Conservation (phyloP, 2,113 vertebrate species). For the Orycteropus afer region DNA sequence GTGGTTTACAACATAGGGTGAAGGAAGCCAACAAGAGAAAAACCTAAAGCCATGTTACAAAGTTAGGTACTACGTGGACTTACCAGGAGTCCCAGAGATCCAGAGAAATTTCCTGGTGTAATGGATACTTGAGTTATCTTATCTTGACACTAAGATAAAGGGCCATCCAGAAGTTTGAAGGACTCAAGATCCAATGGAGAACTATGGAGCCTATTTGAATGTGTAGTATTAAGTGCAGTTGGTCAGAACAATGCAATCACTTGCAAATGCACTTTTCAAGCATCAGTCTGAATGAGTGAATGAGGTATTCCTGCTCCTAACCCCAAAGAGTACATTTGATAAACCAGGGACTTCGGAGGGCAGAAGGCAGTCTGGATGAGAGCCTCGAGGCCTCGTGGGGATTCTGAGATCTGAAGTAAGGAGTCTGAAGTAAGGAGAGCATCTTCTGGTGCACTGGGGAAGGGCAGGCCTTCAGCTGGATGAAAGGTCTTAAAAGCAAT, state of each 20-base stretch:
- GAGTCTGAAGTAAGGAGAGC: background rate
- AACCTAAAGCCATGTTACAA: background rate
- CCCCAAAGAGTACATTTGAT: background rate
- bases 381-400: background rate
- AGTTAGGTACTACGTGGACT: background rate
- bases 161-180: background rate
- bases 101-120: background rate
- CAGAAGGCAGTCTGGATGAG: background rate
- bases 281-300: background rate
- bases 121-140: background rate
- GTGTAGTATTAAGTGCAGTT: background rate
- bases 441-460: background rate
- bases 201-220: background rate
- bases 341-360: background rate
- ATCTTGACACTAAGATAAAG: background rate
- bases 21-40: background rate
- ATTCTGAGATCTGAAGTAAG: background rate
- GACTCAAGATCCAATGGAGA: background rate
- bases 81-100: background rate
- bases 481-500: background rate
- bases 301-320: background rate
- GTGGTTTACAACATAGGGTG: background rate
- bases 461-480: background rate
- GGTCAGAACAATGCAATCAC: background rate
- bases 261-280: background rate